Base-by-base conservation (phyloP, 2,113 vertebrate species). In the Balaeniceps rex region DNA sequence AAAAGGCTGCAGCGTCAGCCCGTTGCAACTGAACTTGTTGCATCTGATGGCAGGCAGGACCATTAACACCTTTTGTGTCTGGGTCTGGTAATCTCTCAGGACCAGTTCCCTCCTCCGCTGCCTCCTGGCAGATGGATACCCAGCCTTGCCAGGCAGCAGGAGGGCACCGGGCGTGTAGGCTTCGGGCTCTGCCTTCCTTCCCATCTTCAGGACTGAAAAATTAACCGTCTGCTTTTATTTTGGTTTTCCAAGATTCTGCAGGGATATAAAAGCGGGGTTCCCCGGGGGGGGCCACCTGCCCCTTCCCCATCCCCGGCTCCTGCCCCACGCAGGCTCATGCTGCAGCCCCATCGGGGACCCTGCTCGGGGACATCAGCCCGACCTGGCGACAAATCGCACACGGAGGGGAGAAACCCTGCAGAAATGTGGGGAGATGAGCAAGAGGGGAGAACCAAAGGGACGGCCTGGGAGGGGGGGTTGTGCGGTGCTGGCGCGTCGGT, bases 1-100 rank as follows among this genome's bases (percentile, higher is more conserved):
- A 89, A 92, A 91, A 89, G 49, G 70, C 90, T 87, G 80, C 92
- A 72, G 83, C 33, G 12, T 85, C 95, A 96, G 94, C 83, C 68
- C 10, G 23, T 90, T 80, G 61, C 77, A 58, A 23, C 66, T 13
- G 83, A 80, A 85, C 91, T 52, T 75, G 77, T 83, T 91, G 92
- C 80, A 7, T 90, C 58, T 44, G 63, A 58, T 23, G 61, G 51
- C 76, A 76, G 79, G 29, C n/a, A 61, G 64, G 83, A n/a, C 76
- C 69, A 36, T 71, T 68, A 79, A 89, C 85, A 88, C 61, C 74
- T 91, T 68, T 63, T 74, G 57, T 57, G 84, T 22, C 72, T 74
- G n/a, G n/a, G 52, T 24, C 7, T 47, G 28, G 58, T 60, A 19
- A 26, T 75, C 51, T 36, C 52, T 2, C 0, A n/a, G 63, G 83